phyloP scores from a whole-genome alignment of 2,797 vertebrate genomes.

The Poecilia picta region DNA sequence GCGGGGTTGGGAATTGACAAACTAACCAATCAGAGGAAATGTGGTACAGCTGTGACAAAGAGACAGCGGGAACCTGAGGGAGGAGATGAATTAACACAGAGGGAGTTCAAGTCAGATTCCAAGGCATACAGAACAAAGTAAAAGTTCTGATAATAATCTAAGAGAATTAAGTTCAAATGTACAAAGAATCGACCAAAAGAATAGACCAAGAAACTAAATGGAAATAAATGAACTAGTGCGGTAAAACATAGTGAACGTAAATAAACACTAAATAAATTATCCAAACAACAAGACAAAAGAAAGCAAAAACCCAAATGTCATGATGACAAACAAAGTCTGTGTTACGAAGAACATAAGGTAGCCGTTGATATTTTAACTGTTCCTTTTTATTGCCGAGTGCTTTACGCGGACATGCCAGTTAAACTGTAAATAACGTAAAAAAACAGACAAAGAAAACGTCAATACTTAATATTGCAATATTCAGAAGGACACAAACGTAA shows the following conservation, averaged over 20 bases:
- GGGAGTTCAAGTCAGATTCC: background rate
- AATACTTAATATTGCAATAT: too few species aligned
- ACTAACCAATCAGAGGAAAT: background rate
- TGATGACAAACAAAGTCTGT: background rate
- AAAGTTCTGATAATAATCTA: background rate
- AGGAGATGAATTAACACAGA: background rate
- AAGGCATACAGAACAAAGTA: background rate
- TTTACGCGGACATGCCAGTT: too few species aligned
- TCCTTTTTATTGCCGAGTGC: too few species aligned
- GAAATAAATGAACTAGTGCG: background rate
- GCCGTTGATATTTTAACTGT: too few species aligned
- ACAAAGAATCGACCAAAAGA: background rate
- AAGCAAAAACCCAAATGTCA: background rate
- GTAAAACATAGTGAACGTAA: background rate
- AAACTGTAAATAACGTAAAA: too few species aligned
- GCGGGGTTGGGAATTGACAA: background rate
- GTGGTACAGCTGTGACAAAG: background rate
- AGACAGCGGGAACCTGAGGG: background rate
- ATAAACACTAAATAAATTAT: background rate
- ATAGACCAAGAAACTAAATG: background rate
- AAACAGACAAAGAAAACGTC: too few species aligned
- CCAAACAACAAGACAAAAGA: background rate
- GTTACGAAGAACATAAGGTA: too few species aligned
- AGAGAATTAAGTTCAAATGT: constrained; percentile 1
- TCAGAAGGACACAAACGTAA: too few species aligned